These are phyloP conservation scores for Harlomillsia oculata DNA, from an alignment of 1,140 invertebrate species.

Conservation along the genomic window DNA sequence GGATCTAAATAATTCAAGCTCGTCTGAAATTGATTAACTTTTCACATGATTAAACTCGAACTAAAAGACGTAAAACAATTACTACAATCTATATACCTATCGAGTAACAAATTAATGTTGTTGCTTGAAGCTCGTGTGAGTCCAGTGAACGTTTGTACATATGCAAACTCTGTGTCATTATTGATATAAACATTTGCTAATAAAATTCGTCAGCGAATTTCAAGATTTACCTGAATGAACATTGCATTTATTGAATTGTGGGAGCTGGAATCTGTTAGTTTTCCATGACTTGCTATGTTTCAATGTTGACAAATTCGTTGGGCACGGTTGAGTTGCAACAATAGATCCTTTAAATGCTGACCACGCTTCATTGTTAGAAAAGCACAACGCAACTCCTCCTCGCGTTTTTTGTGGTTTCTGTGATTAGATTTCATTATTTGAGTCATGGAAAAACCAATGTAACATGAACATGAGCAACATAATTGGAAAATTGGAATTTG, in stretches of 20 bases:
- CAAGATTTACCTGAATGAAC: too few relatives aligned
- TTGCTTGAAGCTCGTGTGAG: neutral
- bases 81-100: neutral
- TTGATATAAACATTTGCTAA: neutral
- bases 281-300: neutral
- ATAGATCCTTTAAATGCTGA: slow-evolving; percentile 11
- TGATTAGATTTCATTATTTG: neutral
- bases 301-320: neutral
- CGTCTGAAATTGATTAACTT: neutral
- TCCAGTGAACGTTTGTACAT: neutral
- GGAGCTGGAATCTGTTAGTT: neutral
- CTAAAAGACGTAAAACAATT: neutral
- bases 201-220: neutral
- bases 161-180: neutral
- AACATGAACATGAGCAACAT: neutral
- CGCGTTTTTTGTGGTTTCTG: slow-evolving; percentile 25
- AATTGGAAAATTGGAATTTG: neutral
- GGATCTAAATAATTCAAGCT: neutral
- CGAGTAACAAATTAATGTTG: neutral
- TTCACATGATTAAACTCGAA: neutral
- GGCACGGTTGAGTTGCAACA: slow-evolving; percentile 1
- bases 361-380: slow-evolving; percentile 2
- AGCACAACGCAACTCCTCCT: slow-evolving; percentile 16
- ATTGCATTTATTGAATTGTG: neutral
- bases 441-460: neutral